Evolutionary conservation across 2,888 invertebrate species (phyloP).

Genomic region (Ischnus inquisitorius): DNA sequence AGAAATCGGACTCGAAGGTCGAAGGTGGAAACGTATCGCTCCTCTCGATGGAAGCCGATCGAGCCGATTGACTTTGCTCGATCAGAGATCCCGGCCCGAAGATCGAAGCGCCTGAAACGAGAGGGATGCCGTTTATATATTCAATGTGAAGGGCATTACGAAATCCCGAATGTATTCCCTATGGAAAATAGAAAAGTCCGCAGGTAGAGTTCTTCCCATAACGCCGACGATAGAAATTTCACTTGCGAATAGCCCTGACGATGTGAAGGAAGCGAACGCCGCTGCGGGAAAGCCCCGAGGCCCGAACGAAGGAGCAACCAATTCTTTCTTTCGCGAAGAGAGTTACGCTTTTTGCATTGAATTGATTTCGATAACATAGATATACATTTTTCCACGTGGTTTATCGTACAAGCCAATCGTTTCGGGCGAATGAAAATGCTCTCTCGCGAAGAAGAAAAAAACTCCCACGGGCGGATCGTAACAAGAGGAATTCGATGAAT

Average conservation of each 20-base stretch:
- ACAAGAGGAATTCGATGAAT: slow-evolving; percentile 22
- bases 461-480: slow-evolving; percentile 15
- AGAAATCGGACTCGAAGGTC: slow-evolving; percentile 15
- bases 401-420: slow-evolving; percentile 51
- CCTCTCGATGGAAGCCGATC: slow-evolving; percentile 26
- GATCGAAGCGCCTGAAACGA: slow-evolving; percentile 51
- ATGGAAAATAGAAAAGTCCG: slow-evolving; percentile 56
- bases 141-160: slow-evolving; percentile 64
- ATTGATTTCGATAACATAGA: slow-evolving; percentile 57
- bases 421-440: slow-evolving; percentile 36
- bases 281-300: slow-evolving; percentile 42
- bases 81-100: slow-evolving; percentile 31
- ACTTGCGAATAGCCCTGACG: slow-evolving; percentile 51
- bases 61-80: slow-evolving; percentile 40
- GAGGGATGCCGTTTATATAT: slow-evolving; percentile 45
- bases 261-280: slow-evolving; percentile 20
- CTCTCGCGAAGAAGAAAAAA: too few species aligned
- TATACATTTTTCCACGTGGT: slow-evolving; percentile 33
- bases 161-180: slow-evolving; percentile 59
- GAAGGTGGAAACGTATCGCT: slow-evolving; percentile 23
- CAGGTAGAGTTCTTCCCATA: slow-evolving; percentile 25
- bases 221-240: slow-evolving; percentile 37
- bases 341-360: slow-evolving; percentile 64
- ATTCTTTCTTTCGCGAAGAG: slow-evolving; percentile 52
- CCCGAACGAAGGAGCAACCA: slow-evolving; percentile 46